phyloP scores from a whole-genome alignment of 1,140 invertebrate species.

The Trypoxylus dichotomus region DNA sequence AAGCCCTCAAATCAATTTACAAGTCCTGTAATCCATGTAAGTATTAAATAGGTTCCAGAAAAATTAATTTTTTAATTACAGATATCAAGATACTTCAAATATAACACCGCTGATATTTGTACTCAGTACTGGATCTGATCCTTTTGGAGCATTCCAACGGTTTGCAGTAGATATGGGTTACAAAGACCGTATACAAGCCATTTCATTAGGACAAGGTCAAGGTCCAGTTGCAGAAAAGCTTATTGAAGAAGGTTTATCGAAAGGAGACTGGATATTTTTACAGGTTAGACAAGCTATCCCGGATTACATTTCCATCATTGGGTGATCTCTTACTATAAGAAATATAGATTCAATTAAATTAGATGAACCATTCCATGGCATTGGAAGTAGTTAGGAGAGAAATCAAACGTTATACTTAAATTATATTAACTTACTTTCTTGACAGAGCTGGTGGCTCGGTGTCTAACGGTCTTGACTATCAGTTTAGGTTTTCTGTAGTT shows the following conservation, averaged over 20 bases:
- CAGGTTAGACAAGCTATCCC: too few species aligned
- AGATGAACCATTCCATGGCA: too few species aligned
- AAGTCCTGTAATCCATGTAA: slow-evolving; percentile 61
- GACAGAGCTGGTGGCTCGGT: too few species aligned
- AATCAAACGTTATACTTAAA: too few species aligned
- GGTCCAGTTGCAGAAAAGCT: slow-evolving; percentile 80
- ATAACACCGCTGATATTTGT: slow-evolving; percentile 84
- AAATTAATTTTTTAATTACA: slow-evolving; percentile 49
- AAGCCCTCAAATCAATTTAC: slow-evolving; percentile 68
- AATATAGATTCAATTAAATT: too few species aligned
- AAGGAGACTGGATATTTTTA: slow-evolving; percentile 83
- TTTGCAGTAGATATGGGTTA: slow-evolving; percentile 81
- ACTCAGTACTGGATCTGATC: slow-evolving; percentile 89
- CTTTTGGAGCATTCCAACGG: slow-evolving; percentile 76
- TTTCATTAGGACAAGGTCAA: slow-evolving; percentile 90
- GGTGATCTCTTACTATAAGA: too few species aligned
- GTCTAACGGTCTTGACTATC: too few species aligned
- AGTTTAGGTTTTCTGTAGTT: too few species aligned
- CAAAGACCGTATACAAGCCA: slow-evolving; percentile 74
- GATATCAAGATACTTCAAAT: slow-evolving; percentile 72
- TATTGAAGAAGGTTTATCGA: slow-evolving; percentile 69
- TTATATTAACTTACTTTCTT: too few species aligned
- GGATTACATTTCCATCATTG: too few species aligned
- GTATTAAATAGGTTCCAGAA: background rate
- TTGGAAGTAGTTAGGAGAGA: too few species aligned